Percentiles rank a stretch among this genome's conserved stretches.
phyloP scores from a whole-genome alignment of 2,797 vertebrate genomes.

The Centropyge bicolor region DNA sequence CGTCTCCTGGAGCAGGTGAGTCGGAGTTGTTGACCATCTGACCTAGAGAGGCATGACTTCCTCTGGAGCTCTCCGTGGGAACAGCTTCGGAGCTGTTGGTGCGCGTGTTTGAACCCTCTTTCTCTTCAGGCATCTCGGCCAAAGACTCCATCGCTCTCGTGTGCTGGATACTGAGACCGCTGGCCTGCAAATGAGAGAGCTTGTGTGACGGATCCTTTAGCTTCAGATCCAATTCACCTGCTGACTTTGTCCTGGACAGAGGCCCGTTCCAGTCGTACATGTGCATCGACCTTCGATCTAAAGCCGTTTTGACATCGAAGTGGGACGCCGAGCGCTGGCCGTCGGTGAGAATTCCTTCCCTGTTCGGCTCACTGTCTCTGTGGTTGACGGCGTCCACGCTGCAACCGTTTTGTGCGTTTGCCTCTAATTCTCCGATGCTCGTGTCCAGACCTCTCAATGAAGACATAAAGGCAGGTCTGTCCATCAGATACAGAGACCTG shows the following conservation, averaged over 20 bases:
- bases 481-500: constrained; percentile 84
- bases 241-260: constrained; percentile 83
- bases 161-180: constrained; percentile 86
- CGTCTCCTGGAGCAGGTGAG: constrained; percentile 28
- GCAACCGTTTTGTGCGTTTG: constrained; percentile 13
- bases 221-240: constrained; percentile 78
- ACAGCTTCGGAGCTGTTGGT: constrained; percentile 33
- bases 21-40: constrained; percentile 6
- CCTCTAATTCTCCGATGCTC: constrained; percentile 54
- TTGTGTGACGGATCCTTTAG: constrained; percentile 78
- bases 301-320: constrained; percentile 60
- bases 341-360: constrained; percentile 36
- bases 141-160: constrained; percentile 89
- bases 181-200: constrained; percentile 82
- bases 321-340: constrained; percentile 72
- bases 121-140: constrained; percentile 91
- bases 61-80: constrained; percentile 16
- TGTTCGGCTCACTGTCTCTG: constrained; percentile 23
- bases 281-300: constrained; percentile 46
- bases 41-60: not conserved
- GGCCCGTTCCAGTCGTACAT: constrained; percentile 55
- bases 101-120: constrained; percentile 72
- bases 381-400: constrained; percentile 17
- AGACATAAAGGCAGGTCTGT: constrained; percentile 67
- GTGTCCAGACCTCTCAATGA: constrained; percentile 77